Base-by-base conservation (phyloP, 2,888 invertebrate genomes). In the Watsonalla cultraria region DNA sequence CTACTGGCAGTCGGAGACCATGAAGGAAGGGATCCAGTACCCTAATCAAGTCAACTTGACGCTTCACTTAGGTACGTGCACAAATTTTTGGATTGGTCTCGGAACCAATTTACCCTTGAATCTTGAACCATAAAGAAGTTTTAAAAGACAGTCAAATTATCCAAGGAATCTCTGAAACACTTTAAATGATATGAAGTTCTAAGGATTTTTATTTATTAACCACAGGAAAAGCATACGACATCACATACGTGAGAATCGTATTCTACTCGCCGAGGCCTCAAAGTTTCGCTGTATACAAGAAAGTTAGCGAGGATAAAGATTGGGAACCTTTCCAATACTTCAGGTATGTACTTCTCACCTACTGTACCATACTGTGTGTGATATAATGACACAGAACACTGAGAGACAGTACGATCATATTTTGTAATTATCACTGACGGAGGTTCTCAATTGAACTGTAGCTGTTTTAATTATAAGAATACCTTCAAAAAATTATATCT, bases 1-100 rank as follows among this genome's bases (percentile, higher is more conserved):
- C 0, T 98, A 97, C 97, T 98, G 98, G 98, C 98, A 98, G 81
- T 98, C 98, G 0, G 98, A 99, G 80, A 99, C 99, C 4, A 98
- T 99, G 98, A 93, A 93, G 73, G 98, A 99, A 74, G 96, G 95
- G 34, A 95, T 98, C 54, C 97, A 98, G 80, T 96, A 95, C 79
- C 98, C 98, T 0, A 95, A 94, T 72, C 95, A 95, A 83, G 98
- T 99, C 67, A 99, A 99, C 84, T 91, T 99, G 60, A 98, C 98
- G 0, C 90, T 99, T 37, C 93, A 95, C 76, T 92, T 98, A 60
- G 94, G 98, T 97, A 78, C 47, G 45, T 24, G 14, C 24, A 33
- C 14, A 46, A 0, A 24, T 24, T 2, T 24, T 24, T 24, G 24
- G 24, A 24, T 24, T 24, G 24, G 4, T 24, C 24, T 24, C 24